Evolutionary conservation across 2,113 vertebrate genomes (phyloP).

Genomic region (Rhinoderma darwinii): DNA sequence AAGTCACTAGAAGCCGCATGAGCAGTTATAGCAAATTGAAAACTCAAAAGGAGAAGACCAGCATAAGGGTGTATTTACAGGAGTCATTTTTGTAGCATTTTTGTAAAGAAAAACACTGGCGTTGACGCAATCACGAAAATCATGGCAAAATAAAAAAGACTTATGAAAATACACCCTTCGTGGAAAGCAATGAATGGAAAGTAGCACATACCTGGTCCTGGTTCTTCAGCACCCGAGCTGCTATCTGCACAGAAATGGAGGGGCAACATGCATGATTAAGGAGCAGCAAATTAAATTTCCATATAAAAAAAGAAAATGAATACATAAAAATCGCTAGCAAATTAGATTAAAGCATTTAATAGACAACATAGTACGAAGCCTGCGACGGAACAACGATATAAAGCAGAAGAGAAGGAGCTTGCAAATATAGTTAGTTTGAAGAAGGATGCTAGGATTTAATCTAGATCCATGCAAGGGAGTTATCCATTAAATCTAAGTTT

Average conservation of each 20-base stretch:
- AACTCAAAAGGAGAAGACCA: background rate
- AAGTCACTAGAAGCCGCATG: background rate
- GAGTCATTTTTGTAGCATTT: too few species aligned
- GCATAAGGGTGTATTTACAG: too few species aligned
- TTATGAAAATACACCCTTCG: too few species aligned
- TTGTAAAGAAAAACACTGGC: too few species aligned
- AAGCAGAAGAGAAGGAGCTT: conserved; percentile 14
- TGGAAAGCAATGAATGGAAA: conserved; percentile 64
- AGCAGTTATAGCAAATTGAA: background rate
- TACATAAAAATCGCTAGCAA: conserved; percentile 30
- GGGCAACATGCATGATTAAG: conserved; percentile 91
- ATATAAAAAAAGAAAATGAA: conserved; percentile 18
- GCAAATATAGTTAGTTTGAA: background rate
- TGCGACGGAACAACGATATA: background rate
- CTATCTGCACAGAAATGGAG: conserved; percentile 93
- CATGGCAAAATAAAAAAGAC: conserved; percentile 7
- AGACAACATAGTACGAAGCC: conserved; percentile 23
- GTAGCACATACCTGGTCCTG: conserved; percentile 90
- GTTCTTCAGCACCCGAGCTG: conserved; percentile 86
- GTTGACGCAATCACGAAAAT: too few species aligned
- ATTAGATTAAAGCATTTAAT: conserved; percentile 29
- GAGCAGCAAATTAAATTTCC: conserved; percentile 72
- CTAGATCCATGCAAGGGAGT: conserved; percentile 18
- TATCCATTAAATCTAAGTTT: background rate
- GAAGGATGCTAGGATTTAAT: background rate